These are phyloP conservation scores for Nemotelus nigrinus DNA, from an alignment of 2,888 invertebrate species.

Conservation along the genomic window DNA sequence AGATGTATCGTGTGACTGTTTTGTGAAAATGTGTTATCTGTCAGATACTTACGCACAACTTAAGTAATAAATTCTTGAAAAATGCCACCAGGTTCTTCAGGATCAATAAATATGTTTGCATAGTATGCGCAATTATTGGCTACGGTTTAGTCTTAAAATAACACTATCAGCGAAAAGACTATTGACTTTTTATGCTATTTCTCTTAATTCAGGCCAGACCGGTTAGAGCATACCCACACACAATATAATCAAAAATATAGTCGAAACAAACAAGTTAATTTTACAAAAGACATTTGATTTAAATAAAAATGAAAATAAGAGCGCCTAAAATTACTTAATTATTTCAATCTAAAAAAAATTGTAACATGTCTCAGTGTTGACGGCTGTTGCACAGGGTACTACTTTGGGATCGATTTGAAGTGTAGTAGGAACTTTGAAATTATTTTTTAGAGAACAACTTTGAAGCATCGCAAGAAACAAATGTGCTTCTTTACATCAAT, in stretches of 20 bases:
- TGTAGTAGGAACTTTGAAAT: too few relatives aligned
- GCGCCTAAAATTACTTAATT: neutral
- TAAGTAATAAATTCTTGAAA: slow-evolving; percentile 21
- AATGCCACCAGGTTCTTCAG: neutral
- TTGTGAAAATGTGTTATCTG: neutral
- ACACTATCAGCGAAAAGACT: too few relatives aligned
- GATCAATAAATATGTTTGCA: neutral
- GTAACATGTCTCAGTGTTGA: neutral
- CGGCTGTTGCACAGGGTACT: neutral
- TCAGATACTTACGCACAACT: slow-evolving; percentile 20
- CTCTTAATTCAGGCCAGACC: neutral
- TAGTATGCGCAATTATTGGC: too few relatives aligned
- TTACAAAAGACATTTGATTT: neutral
- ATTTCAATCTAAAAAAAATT: neutral
- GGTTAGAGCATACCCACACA: neutral
- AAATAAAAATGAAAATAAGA: neutral
- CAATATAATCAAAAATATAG: neutral
- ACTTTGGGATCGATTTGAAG: too few relatives aligned
- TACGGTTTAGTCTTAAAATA: too few relatives aligned
- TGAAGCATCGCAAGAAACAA: too few relatives aligned
- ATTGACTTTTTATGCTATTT: too few relatives aligned
- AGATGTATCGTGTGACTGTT: neutral
- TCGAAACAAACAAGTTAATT: too few relatives aligned
- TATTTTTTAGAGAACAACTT: too few relatives aligned
- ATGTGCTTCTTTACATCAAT: too few relatives aligned